A percentile compares a stretch with the other conserved stretches of the same genome.
Conservation (phyloP, 2,888 invertebrate genomes). For the Arge pagana region DNA sequence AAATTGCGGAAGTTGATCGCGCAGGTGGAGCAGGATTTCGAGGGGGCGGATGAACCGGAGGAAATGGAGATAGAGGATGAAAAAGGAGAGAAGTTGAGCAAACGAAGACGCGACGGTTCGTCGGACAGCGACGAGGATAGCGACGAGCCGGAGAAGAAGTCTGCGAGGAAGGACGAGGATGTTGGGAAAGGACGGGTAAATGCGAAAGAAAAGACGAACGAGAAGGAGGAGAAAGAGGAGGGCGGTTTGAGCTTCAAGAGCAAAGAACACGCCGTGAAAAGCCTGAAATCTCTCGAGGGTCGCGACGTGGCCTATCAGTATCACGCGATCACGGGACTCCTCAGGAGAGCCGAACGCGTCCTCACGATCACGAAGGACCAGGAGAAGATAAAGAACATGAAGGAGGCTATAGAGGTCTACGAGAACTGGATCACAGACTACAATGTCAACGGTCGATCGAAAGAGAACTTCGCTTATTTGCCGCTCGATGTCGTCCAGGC, state of each 20-base stretch:
- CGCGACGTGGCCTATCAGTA: slow-evolving; percentile 79
- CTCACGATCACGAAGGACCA: slow-evolving; percentile 76
- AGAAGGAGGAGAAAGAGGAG: slow-evolving; percentile 56
- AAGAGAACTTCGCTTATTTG: slow-evolving; percentile 73
- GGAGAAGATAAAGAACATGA: slow-evolving; percentile 74
- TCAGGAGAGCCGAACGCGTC: slow-evolving; percentile 74
- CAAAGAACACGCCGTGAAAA: slow-evolving; percentile 72
- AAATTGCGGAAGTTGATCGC: slow-evolving; percentile 36
- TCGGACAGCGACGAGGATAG: slow-evolving; percentile 30
- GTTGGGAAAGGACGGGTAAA: slow-evolving; percentile 46
- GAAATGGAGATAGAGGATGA: slow-evolving; percentile 34
- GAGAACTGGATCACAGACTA: slow-evolving; percentile 77
- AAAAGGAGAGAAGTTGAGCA: slow-evolving; percentile 27
- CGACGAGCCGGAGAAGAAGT: slow-evolving; percentile 40
- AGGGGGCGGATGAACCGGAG: slow-evolving; percentile 13
- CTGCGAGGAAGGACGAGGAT: slow-evolving; percentile 39
- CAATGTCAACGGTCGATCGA: slow-evolving; percentile 68
- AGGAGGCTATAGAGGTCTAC: slow-evolving; percentile 71
- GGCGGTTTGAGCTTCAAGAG: slow-evolving; percentile 77
- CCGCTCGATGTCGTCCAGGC: slow-evolving; percentile 65
- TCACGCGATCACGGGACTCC: slow-evolving; percentile 71
- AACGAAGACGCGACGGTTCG: slow-evolving; percentile 30
- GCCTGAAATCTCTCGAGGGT: slow-evolving; percentile 70
- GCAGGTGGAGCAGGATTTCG: slow-evolving; percentile 33
- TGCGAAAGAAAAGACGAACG: slow-evolving; percentile 55